These are phyloP conservation scores for Sphenopsis melanotis DNA, from an alignment of 2,797 vertebrate species.

Conservation along the genomic window DNA sequence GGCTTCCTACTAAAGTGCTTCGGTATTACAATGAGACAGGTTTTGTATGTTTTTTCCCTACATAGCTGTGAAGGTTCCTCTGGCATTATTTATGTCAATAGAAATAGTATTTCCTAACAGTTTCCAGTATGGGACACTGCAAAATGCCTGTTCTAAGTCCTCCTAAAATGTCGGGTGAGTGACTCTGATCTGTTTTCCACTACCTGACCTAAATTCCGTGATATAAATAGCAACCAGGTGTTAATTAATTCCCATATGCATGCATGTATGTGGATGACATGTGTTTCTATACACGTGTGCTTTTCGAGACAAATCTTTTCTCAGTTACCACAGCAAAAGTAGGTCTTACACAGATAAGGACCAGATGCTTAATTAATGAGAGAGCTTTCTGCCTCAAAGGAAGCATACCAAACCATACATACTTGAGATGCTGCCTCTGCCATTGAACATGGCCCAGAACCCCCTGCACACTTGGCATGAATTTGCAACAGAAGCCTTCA, in stretches of 20 bases:
- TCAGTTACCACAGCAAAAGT: neutral
- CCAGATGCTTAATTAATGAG: neutral
- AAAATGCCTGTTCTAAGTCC: neutral
- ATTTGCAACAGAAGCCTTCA: neutral
- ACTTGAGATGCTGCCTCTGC: neutral
- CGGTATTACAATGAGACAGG: neutral
- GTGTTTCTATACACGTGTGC: neutral
- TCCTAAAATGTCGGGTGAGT: neutral
- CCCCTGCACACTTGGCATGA: neutral
- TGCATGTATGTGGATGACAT: neutral
- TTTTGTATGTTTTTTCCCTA: neutral
- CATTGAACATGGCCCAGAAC: accelerated
- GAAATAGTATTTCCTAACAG: neutral
- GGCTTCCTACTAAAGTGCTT: neutral
- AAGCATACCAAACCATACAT: neutral
- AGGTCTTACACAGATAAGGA: neutral
- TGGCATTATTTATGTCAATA: neutral
- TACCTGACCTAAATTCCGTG: neutral
- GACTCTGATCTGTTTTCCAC: neutral
- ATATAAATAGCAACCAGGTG: constrained; percentile 41
- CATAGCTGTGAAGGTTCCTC: neutral
- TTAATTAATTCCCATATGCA: constrained; percentile 3
- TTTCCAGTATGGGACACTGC: neutral
- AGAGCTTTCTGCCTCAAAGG: neutral
- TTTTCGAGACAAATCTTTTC: neutral